phyloP scores from a whole-genome alignment of 2,113 vertebrate species.

The Sterna hirundo region DNA sequence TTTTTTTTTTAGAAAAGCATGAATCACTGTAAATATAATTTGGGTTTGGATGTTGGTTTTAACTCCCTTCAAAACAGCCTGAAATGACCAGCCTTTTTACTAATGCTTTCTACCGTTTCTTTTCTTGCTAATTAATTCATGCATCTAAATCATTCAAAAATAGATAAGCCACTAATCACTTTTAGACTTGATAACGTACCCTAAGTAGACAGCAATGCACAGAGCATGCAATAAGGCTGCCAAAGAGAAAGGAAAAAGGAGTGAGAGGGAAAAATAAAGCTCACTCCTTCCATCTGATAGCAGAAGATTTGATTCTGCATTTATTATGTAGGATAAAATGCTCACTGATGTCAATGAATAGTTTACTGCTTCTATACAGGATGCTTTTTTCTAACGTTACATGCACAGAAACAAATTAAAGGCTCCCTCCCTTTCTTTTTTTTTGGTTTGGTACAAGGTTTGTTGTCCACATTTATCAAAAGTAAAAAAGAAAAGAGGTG shows the following conservation, averaged over 20 bases:
- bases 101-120: conserved; percentile 27
- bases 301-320: not conserved
- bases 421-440: too few species aligned
- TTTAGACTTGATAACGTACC: not conserved
- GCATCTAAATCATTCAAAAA: conserved; percentile 38
- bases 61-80: not conserved
- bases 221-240: not conserved
- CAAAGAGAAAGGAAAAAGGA: not conserved
- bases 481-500: not conserved
- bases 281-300: not conserved
- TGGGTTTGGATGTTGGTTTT: not conserved
- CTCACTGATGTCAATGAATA: not conserved
- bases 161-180: conserved; percentile 25
- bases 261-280: not conserved
- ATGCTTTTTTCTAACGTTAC: not conserved
- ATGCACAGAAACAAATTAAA: not conserved
- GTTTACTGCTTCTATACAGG: not conserved
- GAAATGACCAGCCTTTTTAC: conserved; percentile 10
- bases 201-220: not conserved
- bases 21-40: not conserved
- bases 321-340: conserved; percentile 1
- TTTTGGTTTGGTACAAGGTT: not conserved
- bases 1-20: conserved; percentile 2
- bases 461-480: not conserved
- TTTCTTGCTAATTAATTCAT: conserved; percentile 36